Evolutionary conservation across 2,888 invertebrate genomes (phyloP), one percentile per base, ranked within the genome.

Genomic region (Nomada ferruginata): DNA sequence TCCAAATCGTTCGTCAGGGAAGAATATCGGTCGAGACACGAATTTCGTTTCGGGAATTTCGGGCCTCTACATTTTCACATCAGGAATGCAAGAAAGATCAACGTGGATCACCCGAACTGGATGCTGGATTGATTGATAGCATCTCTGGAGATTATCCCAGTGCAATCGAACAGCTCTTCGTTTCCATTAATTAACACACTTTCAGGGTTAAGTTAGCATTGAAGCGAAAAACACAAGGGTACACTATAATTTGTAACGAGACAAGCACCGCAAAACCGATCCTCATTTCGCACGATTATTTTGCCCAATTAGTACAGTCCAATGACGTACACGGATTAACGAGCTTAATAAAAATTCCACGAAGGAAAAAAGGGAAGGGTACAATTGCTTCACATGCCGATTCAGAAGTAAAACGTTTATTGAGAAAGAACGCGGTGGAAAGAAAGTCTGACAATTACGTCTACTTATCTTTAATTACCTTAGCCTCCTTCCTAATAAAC

Each of bases 21-120:
- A 53, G 55, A 74, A 70, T 63, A 29, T 26, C 69, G 57, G 50
- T 74, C 63, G 71, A 57, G 73, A 61, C 36, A 55, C n/a, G 75
- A 61, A 84, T 88, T 88, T 90, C 77, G 88, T 77, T 75, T 79
- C 86, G 63, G 64, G 36, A 55, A 36, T 36, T 9, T 50, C 42
- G 15, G 1, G 47, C 74, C 76, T 84, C 82, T 59, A 65, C 77
- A 78, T 87, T 90, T 90, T 89, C 90, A 85, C 90, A 87, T 74
- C 47, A 88, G 81, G 85, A 89, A 90, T 89, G 87, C 83, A 82
- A 81, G 84, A 82, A 72, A 66, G 64, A 55, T 44, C 57, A 47
- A n/a, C 36, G 47, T 57, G 47, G 80, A 74, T 81, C 61, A 66
- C 63, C 61, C 36, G 23, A 7, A 50, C 47, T 29, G 23, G 20